Evolutionary conservation across 2,797 vertebrate species (phyloP).

Genomic region (Cygnus olor): DNA sequence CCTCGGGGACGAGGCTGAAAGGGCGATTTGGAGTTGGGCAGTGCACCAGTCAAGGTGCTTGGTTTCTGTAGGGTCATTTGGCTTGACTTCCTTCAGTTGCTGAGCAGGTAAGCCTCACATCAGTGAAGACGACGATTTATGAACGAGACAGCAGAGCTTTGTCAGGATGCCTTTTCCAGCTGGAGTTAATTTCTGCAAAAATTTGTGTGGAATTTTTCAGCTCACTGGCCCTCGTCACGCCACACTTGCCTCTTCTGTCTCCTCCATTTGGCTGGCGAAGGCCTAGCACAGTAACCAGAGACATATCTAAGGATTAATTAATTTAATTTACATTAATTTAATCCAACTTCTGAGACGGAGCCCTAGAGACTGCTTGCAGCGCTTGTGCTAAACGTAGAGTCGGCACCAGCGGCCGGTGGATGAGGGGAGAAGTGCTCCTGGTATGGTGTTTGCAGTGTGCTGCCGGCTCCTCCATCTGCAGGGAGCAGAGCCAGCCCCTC

Average conservation of each 20-base stretch:
- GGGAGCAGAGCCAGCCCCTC: background rate
- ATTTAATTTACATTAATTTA: background rate
- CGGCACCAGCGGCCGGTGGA: background rate
- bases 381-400: rapidly evolving
- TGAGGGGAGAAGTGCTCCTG: rapidly evolving
- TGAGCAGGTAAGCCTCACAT: background rate
- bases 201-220: background rate
- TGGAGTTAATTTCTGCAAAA: background rate
- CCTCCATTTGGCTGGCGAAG: background rate
- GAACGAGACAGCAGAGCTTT: background rate
- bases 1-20: background rate
- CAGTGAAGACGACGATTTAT: background rate
- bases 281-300: background rate
- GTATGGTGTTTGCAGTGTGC: background rate
- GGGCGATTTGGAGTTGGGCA: background rate
- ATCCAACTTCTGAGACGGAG: background rate
- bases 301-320: background rate
- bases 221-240: background rate
- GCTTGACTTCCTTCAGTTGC: background rate
- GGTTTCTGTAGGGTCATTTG: background rate
- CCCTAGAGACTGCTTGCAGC: background rate
- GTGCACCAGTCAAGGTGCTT: background rate
- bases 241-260: background rate
- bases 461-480: background rate
- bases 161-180: background rate